Percentiles rank a stretch among this genome's conserved stretches.
Evolutionary conservation across 2,888 invertebrate species (phyloP).

Genomic region (Melinaea marsaeus): DNA sequence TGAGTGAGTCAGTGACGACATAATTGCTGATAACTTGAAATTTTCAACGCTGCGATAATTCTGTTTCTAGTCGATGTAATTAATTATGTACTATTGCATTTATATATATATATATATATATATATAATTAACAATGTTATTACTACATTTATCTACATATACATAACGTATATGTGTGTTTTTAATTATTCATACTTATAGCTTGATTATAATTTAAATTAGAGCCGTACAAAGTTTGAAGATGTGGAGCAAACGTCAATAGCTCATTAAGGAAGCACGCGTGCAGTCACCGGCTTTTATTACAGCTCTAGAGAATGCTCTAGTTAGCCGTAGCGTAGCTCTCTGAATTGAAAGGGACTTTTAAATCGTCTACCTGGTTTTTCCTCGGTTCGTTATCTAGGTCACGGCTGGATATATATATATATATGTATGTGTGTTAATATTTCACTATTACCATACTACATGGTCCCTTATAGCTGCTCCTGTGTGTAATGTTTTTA

Average conservation of each 20-base stretch:
- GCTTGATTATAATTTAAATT: not conserved
- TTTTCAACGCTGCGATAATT: slow-evolving; percentile 18
- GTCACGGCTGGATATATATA: slow-evolving; percentile 25
- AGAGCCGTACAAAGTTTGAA: not conserved
- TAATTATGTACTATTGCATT: not conserved
- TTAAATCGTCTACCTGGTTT: slow-evolving; percentile 22
- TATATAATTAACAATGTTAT: too few species aligned
- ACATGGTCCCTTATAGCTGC: slow-evolving; percentile 17
- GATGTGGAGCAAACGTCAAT: slow-evolving; percentile 4
- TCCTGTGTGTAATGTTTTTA: not conserved
- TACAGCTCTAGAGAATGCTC: slow-evolving; percentile 9
- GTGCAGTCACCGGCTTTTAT: not conserved
- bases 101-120: too few species aligned
- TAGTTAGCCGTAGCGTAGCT: slow-evolving; percentile 4
- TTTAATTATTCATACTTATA: not conserved
- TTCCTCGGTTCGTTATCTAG: slow-evolving; percentile 24
- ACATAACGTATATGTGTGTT: too few species aligned
- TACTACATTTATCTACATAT: too few species aligned
- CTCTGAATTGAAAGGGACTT: slow-evolving; percentile 20
- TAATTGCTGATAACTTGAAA: slow-evolving; percentile 21
- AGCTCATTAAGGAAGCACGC: not conserved
- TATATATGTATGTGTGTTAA: slow-evolving; percentile 19
- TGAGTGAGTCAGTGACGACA: slow-evolving; percentile 21
- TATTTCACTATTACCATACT: slow-evolving; percentile 24
- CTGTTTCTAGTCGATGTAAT: slow-evolving; percentile 8